Percentiles rank a stretch among this genome's conserved stretches.
Conservation (phyloP, 2,888 invertebrate species). For the Nephrocerus scutellatus region DNA sequence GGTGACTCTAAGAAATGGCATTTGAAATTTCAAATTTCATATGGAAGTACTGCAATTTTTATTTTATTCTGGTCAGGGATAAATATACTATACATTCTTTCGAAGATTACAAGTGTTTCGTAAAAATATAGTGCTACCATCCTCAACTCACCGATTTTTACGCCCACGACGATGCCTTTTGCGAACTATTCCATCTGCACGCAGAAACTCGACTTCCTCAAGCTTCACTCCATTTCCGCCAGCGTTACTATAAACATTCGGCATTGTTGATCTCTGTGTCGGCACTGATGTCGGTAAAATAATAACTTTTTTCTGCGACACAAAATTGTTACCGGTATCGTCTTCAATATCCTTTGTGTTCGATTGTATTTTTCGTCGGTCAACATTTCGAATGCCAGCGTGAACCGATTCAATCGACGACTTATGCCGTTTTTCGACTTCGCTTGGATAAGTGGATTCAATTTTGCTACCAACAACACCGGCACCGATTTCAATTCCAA, state of each 20-base stretch:
- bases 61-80: too few relatives aligned
- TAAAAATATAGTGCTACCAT: too few relatives aligned
- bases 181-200: conserved; percentile 40
- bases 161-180: conserved; percentile 41
- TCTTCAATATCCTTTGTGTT: conserved; percentile 47
- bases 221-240: conserved; percentile 46
- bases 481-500: conserved; percentile 5
- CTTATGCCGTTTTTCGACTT: conserved; percentile 44
- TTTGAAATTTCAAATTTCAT: too few relatives aligned
- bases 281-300: conserved; percentile 45
- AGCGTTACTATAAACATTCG: conserved; percentile 46
- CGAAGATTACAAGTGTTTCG: too few relatives aligned
- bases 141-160: conserved; percentile 38
- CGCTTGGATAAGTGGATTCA: too few relatives aligned
- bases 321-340: conserved; percentile 46
- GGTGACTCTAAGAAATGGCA: too few relatives aligned
- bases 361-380: conserved; percentile 47
- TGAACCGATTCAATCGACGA: conserved; percentile 26
- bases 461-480: conserved; percentile 1
- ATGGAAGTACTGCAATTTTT: too few relatives aligned
- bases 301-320: conserved; percentile 39
- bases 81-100: too few relatives aligned
- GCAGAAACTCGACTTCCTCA: conserved; percentile 45
- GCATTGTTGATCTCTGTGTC: conserved; percentile 41
- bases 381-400: conserved; percentile 39